Evolutionary conservation across 2,797 vertebrate genomes (phyloP), one percentile per base, ranked within the genome.

Genomic region (Leptatherina wallacei): DNA sequence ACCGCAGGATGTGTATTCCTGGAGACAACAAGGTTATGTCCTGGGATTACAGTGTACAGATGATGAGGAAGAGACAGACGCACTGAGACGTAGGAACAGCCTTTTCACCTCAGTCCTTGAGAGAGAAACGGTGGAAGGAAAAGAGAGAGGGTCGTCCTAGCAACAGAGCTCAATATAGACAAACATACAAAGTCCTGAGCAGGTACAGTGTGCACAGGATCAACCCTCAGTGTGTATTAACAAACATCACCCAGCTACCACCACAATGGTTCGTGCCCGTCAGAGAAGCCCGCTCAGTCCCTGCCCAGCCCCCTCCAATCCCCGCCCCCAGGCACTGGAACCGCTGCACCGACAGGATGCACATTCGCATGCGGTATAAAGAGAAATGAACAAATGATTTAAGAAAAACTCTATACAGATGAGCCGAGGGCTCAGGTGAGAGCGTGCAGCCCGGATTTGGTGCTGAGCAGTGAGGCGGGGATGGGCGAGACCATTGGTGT

Each of bases 191-290:
- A 93, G 94, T 96, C 96, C 96, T 95, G 95, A 96, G 95, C 95
- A 93, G 92, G 91, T 94, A 94, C 91, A 88, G 91, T 83, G 89
- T 90, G 95, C 95, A 95, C 94, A 93, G 95, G 96, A 95, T 92
- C 87, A 90, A 95, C 94, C 94, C 94, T 94, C 94, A 96, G 95
- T 92, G 91, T 93, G 95, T 96, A 95, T 95, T 95, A 95, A 95
- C 93, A 93, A 91, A 95, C 94, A 93, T 94, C 93, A 95, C 95
- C 96, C 96, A 96, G 94, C 94, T 75, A 81, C 83, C 93, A 94
- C 91, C 86, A 68, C 86, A 93, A 92, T 92, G 94, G 93, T 95
- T 92, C 0, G 91, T 92, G 94, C 95, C 94, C 90, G 89, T 93
- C 90, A 88, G 95, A 97, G 95, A 94, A 94, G 95, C 95, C 95